phyloP scores from a whole-genome alignment of 53 echinoderm and acorn worm genomes.

The Temnopleurus reevesii region DNA sequence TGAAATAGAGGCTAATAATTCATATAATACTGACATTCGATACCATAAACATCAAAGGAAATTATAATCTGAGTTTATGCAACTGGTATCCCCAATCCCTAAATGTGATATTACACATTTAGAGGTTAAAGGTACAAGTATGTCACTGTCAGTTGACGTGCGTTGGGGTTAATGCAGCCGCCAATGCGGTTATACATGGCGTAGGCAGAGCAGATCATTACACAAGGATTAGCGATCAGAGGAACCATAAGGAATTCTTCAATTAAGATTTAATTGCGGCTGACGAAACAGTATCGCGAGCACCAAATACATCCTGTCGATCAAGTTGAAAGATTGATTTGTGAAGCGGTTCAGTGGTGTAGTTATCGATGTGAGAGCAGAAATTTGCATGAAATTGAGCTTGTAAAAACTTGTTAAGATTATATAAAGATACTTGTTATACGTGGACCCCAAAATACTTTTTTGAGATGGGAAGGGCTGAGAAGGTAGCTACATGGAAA shows the following conservation, averaged over 20 bases:
- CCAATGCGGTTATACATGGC: background rate
- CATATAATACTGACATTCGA: too few relatives aligned
- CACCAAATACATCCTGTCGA: background rate
- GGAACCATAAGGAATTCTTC: slow-evolving; percentile 23
- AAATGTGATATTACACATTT: slow-evolving; percentile 6
- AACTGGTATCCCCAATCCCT: background rate
- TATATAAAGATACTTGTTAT: too few relatives aligned
- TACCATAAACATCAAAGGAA: too few relatives aligned
- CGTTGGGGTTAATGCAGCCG: background rate
- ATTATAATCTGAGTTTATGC: background rate
- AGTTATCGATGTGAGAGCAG: too few relatives aligned
- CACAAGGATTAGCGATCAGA: background rate
- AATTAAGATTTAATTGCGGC: slow-evolving; percentile 42
- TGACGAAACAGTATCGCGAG: slow-evolving; percentile 10
- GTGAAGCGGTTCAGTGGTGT: too few relatives aligned
- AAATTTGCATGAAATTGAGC: too few relatives aligned
- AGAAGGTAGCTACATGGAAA: too few relatives aligned
- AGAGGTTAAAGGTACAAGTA: background rate
- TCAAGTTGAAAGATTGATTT: slow-evolving; percentile 8
- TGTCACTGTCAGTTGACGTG: background rate
- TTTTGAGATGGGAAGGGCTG: too few relatives aligned
- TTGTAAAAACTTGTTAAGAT: too few relatives aligned
- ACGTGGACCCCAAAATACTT: too few relatives aligned
- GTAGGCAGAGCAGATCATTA: slow-evolving; percentile 15
- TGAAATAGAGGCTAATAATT: too few relatives aligned